These are phyloP conservation scores for Ellobium chinense DNA, from an alignment of 2,888 invertebrate genomes.

Conservation along the genomic window DNA sequence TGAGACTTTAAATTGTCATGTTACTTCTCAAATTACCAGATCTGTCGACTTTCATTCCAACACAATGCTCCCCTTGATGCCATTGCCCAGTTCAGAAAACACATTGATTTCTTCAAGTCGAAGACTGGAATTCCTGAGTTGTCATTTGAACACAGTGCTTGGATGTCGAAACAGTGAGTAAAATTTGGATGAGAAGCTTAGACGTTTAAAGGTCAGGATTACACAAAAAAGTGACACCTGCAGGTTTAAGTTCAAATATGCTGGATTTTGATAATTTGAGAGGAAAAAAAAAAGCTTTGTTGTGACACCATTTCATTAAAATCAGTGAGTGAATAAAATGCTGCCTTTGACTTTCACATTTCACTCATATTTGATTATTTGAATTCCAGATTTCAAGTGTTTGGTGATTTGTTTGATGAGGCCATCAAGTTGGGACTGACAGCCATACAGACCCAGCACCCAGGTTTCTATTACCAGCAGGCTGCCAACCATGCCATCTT, in stretches of 20 bases:
- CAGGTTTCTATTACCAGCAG: conserved; percentile 97
- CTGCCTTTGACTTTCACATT: too few species aligned
- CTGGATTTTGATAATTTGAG: too few species aligned
- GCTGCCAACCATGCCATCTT: conserved; percentile 92
- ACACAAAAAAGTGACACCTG: too few species aligned
- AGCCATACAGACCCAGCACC: conserved; percentile 97
- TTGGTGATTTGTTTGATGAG: conserved; percentile 97
- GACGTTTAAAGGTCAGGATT: too few species aligned
- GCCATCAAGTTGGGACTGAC: conserved; percentile 94
- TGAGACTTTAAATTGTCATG: too few species aligned
- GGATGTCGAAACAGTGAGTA: conserved; percentile 94
- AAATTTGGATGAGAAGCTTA: too few species aligned
- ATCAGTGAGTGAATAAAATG: too few species aligned
- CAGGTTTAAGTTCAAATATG: too few species aligned
- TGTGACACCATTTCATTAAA: too few species aligned
- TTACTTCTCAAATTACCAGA: too few species aligned
- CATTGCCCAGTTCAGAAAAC: conserved; percentile 94
- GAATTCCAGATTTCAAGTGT: conserved; percentile 81
- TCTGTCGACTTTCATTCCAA: conserved; percentile 93
- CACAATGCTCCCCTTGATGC: conserved; percentile 95
- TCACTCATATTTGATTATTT: too few species aligned
- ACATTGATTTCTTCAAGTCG: conserved; percentile 91
- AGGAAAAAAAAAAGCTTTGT: too few species aligned
- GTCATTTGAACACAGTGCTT: conserved; percentile 96
- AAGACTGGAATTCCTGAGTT: conserved; percentile 89